Evolutionary conservation across 1,140 invertebrate species (phyloP).

Genomic region (Frieseomelitta varia): DNA sequence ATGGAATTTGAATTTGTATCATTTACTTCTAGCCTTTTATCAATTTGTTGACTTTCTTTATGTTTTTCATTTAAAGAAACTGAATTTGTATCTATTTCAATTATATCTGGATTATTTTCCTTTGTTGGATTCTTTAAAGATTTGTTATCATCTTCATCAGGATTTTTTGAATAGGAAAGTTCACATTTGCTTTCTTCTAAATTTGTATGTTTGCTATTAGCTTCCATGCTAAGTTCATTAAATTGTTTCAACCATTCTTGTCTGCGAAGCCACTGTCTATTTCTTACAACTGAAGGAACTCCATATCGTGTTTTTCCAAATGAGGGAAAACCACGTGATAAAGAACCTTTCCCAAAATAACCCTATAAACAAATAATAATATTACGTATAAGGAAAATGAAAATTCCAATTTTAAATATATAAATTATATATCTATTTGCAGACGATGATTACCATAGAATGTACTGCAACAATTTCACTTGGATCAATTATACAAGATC

Average conservation of each 20-base stretch:
- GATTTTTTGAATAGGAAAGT: not conserved
- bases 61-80: slow-evolving; percentile 15
- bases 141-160: not conserved
- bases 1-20: slow-evolving; percentile 71
- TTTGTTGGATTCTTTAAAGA: not conserved
- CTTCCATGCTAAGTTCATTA: slow-evolving; percentile 71
- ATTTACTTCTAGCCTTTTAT: slow-evolving; percentile 55
- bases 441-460: slow-evolving; percentile 82
- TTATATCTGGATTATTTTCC: slow-evolving; percentile 36
- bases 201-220: slow-evolving; percentile 50
- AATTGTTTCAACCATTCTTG: slow-evolving; percentile 83
- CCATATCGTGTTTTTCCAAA: slow-evolving; percentile 77
- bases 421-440: slow-evolving; percentile 11
- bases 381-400: slow-evolving; percentile 17
- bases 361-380: slow-evolving; percentile 78
- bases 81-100: slow-evolving; percentile 50
- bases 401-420: not conserved
- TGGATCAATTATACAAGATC: slow-evolving; percentile 84
- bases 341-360: slow-evolving; percentile 88
- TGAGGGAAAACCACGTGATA: slow-evolving; percentile 84
- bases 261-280: slow-evolving; percentile 83
- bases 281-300: slow-evolving; percentile 80
- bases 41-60: slow-evolving; percentile 21
- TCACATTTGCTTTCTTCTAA: slow-evolving; percentile 4
- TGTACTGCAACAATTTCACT: slow-evolving; percentile 85